These are phyloP conservation scores for Furcifer pardalis DNA, from an alignment of 2,797 vertebrate genomes.

Conservation along the genomic window DNA sequence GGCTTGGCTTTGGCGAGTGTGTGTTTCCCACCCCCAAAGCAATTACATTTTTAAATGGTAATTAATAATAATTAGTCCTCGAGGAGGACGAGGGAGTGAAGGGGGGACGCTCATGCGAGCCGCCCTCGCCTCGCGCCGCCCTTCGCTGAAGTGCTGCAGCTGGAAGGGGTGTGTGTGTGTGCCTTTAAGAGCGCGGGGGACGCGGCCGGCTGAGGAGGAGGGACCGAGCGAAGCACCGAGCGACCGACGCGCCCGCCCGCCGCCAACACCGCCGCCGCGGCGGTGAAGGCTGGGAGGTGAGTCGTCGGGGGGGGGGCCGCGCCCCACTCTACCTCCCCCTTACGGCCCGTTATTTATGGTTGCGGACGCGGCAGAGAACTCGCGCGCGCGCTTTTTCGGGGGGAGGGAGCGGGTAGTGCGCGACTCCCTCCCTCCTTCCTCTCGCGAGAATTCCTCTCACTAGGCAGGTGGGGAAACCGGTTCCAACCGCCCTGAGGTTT, in stretches of 20 bases:
- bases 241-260: slow-evolving; percentile 44
- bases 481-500: slow-evolving; percentile 54
- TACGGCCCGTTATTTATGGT: slow-evolving; percentile 25
- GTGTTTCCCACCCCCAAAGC: slow-evolving; percentile 46
- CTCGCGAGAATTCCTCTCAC: too few species aligned
- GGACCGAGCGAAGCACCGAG: slow-evolving; percentile 17
- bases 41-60: slow-evolving; percentile 32
- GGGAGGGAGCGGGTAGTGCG: not conserved
- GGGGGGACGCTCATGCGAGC: slow-evolving; percentile 57
- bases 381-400: slow-evolving; percentile 35
- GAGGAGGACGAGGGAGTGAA: too few species aligned
- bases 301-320: too few species aligned
- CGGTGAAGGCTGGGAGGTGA: slow-evolving; percentile 68
- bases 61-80: not conserved
- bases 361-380: slow-evolving; percentile 52
- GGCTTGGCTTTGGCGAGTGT: slow-evolving; percentile 56
- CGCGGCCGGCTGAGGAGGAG: slow-evolving; percentile 33
- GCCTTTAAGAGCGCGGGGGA: slow-evolving; percentile 65
- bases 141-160: slow-evolving; percentile 37
- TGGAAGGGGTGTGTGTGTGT: slow-evolving; percentile 50
- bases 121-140: slow-evolving; percentile 59
- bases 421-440: not conserved
- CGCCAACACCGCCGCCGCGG: not conserved
- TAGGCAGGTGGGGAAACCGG: slow-evolving; percentile 48
- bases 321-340: not conserved